These are phyloP conservation scores for Nomada goodeniana DNA, from an alignment of 2,888 invertebrate species.

Conservation along the genomic window DNA sequence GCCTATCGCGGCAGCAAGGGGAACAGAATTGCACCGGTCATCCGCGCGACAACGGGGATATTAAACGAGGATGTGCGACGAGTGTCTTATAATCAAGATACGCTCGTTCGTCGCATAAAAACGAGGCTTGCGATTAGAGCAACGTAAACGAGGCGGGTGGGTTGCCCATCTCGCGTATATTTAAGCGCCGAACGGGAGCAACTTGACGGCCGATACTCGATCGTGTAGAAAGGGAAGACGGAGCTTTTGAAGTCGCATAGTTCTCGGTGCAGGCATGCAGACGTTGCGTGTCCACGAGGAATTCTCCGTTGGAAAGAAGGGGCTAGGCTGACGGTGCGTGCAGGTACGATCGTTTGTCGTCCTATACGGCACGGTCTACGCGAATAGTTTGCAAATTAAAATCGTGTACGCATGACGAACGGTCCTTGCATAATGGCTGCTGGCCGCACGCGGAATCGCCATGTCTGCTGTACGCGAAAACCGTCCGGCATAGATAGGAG, in stretches of 20 bases:
- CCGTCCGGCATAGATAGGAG: not conserved
- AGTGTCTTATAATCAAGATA: not conserved
- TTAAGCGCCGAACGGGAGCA: constrained; percentile 61
- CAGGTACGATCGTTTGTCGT: constrained; percentile 58
- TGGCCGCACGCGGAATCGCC: constrained; percentile 7
- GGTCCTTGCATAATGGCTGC: not conserved
- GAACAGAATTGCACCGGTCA: constrained; percentile 19
- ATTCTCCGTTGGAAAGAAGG: constrained; percentile 30
- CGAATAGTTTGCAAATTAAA: constrained; percentile 75
- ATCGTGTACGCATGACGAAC: constrained; percentile 51
- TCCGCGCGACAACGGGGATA: not conserved
- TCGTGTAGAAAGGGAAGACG: constrained; percentile 29
- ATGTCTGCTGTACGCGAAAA: too few relatives aligned
- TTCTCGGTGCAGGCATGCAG: constrained; percentile 79
- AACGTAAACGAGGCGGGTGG: constrained; percentile 68
- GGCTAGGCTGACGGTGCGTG: constrained; percentile 28
- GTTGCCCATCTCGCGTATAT: constrained; percentile 71
- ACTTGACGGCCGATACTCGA: constrained; percentile 49
- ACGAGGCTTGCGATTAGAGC: constrained; percentile 69
- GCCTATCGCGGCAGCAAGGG: not conserved
- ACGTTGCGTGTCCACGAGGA: constrained; percentile 80
- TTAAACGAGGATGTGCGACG: constrained; percentile 20
- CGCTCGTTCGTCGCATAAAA: constrained; percentile 73
- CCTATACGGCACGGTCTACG: constrained; percentile 57
- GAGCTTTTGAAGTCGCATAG: constrained; percentile 81